Evolutionary conservation across 2,797 vertebrate species (phyloP).

Genomic region (Poeciliopsis infans): DNA sequence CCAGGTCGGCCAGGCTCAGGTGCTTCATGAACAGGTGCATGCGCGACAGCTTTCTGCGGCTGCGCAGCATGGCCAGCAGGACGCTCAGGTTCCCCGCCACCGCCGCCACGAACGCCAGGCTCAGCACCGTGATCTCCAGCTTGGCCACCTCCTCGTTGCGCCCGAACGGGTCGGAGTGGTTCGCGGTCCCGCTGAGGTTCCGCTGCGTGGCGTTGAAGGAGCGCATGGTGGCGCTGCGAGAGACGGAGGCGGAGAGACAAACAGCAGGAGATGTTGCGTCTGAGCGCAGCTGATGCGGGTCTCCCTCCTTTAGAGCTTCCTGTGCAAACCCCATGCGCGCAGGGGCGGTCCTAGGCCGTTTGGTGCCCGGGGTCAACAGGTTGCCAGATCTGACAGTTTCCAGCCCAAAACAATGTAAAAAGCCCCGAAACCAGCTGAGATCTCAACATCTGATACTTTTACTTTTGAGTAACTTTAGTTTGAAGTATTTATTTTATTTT

Average conservation of each 20-base stretch:
- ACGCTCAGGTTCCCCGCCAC: constrained; percentile 85
- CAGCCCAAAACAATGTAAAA: too few species aligned
- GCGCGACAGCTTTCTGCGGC: constrained; percentile 84
- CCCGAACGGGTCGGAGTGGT: constrained; percentile 73
- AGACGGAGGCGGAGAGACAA: too few species aligned
- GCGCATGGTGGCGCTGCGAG: constrained; percentile 2
- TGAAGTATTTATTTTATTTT: too few species aligned
- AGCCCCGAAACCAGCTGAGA: too few species aligned
- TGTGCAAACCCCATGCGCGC: background rate
- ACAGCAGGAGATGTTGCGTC: background rate
- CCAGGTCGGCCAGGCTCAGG: constrained; percentile 89
- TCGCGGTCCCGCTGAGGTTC: constrained; percentile 41
- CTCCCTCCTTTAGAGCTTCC: constrained; percentile 51
- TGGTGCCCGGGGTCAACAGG: too few species aligned
- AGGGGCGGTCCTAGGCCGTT: too few species aligned
- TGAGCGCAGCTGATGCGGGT: background rate
- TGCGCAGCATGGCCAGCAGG: constrained; percentile 81
- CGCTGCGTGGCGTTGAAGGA: constrained; percentile 25
- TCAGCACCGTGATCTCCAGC: constrained; percentile 87
- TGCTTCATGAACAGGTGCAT: constrained; percentile 93
- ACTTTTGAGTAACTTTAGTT: too few species aligned
- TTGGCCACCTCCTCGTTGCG: constrained; percentile 89
- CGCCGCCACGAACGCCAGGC: constrained; percentile 82
- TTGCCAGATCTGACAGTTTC: too few species aligned
- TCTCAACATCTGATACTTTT: too few species aligned